Conservation (phyloP, 2,888 invertebrate genomes). For the Ophioninae sp. region DNA sequence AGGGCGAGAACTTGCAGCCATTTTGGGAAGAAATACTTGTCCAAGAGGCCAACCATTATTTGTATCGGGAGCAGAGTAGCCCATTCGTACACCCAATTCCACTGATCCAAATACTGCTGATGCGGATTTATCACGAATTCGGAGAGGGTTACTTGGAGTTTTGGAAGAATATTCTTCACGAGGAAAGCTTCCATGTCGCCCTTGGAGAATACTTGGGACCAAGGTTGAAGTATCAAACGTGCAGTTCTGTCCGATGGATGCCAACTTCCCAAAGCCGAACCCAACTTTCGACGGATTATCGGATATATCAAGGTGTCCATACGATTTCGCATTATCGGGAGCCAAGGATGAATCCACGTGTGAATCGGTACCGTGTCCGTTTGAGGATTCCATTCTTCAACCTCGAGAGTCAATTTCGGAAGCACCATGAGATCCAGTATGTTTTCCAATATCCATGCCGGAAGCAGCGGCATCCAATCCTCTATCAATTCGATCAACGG, state of each 20-base stretch:
- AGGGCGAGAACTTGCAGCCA: constrained; percentile 92
- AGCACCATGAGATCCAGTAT: constrained; percentile 91
- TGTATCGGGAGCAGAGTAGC: constrained; percentile 90
- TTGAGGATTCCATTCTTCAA: constrained; percentile 96
- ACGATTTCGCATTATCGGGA: constrained; percentile 87
- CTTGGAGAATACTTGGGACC: constrained; percentile 90
- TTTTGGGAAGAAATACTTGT: constrained; percentile 95
- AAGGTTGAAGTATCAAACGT: constrained; percentile 94
- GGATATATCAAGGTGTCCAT: constrained; percentile 89
- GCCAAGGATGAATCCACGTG: constrained; percentile 98
- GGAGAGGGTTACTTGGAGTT: constrained; percentile 87
- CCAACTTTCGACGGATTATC: constrained; percentile 94
- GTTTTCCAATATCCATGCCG: constrained; percentile 91
- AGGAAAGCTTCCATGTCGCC: constrained; percentile 91
- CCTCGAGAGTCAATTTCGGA: constrained; percentile 88
- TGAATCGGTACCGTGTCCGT: constrained; percentile 97
- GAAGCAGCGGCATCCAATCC: constrained; percentile 90
- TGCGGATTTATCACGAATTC: constrained; percentile 88
- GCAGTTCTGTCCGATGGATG: constrained; percentile 97
- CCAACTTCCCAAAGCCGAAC: constrained; percentile 95
- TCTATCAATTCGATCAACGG: constrained; percentile 90
- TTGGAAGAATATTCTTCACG: constrained; percentile 93
- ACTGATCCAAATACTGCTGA: constrained; percentile 90
- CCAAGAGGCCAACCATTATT: constrained; percentile 90
- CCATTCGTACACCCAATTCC: constrained; percentile 98